Base-by-base conservation (phyloP, 2,888 invertebrate genomes). In the Lumbricus terrestris region DNA sequence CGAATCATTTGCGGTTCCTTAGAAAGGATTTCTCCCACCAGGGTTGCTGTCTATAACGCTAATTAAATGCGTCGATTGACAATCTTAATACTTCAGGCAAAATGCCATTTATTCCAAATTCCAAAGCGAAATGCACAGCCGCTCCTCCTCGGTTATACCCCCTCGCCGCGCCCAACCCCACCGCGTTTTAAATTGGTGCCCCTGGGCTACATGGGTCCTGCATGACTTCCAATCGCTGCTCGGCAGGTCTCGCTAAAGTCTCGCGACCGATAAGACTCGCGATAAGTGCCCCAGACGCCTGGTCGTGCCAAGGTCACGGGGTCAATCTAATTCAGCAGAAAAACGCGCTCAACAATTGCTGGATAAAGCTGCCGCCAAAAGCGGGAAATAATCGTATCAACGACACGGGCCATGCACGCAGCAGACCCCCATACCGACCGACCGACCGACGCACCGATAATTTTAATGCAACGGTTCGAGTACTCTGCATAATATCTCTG, bases 41-140 rank as follows among this genome's bases (percentile, higher is more conserved):
- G 29, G 11, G 13, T 69, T 69, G 5, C n/a, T 69, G 29, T 69
- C 11, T n/a, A 69, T 15, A 47, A 8, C 29, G 29, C 8, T 69
- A 69, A 69, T 69, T 69, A 69, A 69, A 69, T n/a, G 69, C 69
- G 69, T n/a, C 69, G 69, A 69, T n/a, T 69, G 69, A 69, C n/a
- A n/a, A 69, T 29, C 69, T 69, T 69, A n/a, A 69, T 69, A 69
- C 69, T 69, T 69, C n/a, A 1, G 69, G 13, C 29, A 69, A 29
- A n/a, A 8, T n/a, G 8, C 69, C n/a, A 69, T 69, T n/a, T 69
- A 69, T n/a, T 69, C n/a, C n/a, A n/a, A n/a, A n/a, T n/a, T n/a
- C 69, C 69, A 69, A 69, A 69, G 69, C 69, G 13, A n/a, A 69
- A n/a, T n/a, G 29, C 69, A 69, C 29, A 69, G 29, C n/a, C n/a